A percentile compares a stretch with the other conserved stretches of the same genome.
These are phyloP conservation scores for Pseudoatta argentina DNA, from an alignment of 1,140 invertebrate species.

Conservation along the genomic window DNA sequence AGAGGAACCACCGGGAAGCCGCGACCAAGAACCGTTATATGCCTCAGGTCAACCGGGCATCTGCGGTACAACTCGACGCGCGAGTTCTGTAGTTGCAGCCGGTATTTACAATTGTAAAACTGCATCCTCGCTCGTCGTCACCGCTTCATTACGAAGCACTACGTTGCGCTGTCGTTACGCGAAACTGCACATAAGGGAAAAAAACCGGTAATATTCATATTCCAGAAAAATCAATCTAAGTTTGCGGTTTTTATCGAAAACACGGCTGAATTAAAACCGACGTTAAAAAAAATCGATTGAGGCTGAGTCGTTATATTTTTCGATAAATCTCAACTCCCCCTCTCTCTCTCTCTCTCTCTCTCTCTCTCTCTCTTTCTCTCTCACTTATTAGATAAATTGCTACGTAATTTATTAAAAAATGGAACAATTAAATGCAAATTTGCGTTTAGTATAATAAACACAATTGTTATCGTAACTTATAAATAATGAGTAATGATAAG, in stretches of 20 bases:
- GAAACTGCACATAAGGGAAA: conserved; percentile 4
- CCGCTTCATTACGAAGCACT: neutral
- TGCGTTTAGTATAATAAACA: neutral
- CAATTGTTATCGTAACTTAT: neutral
- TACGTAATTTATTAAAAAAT: no score
- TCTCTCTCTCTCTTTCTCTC: no score
- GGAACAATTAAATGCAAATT: neutral
- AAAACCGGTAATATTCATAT: neutral
- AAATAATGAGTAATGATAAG: neutral
- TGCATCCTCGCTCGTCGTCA: conserved; percentile 28
- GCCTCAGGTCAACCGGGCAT: conserved; percentile 66
- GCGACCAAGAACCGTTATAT: conserved; percentile 68
- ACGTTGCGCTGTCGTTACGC: neutral
- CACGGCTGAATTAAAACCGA: neutral
- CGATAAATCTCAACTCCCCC: no score
- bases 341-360: no score
- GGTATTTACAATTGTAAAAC: conserved; percentile 64
- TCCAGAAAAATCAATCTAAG: neutral
- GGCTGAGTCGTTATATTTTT: no score
- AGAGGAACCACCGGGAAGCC: conserved; percentile 67
- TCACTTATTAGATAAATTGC: no score
- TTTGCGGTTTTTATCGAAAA: neutral
- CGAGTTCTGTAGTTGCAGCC: conserved; percentile 45
- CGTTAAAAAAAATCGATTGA: neutral
- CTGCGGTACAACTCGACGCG: conserved; percentile 55